A percentile compares a stretch with the other conserved stretches of the same genome.
phyloP scores from a whole-genome alignment of 2,888 invertebrate species.

The Cyrtodaria siliqua region DNA sequence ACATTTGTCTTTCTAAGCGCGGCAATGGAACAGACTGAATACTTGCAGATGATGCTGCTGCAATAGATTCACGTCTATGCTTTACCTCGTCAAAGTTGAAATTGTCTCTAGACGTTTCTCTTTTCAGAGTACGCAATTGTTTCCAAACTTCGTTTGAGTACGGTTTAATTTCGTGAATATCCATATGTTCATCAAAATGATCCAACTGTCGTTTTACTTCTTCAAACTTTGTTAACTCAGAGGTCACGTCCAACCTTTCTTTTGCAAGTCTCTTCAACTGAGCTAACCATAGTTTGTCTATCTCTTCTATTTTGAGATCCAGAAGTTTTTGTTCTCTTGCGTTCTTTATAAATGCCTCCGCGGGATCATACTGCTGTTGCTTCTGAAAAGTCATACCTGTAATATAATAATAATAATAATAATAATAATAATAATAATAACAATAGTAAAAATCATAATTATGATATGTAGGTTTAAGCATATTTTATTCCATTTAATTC shows the following conservation, averaged over 20 bases:
- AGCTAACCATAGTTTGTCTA: slow-evolving; percentile 48
- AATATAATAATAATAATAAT: too few relatives aligned
- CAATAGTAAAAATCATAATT: too few relatives aligned
- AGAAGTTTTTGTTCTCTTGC: slow-evolving; percentile 51
- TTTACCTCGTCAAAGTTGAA: slow-evolving; percentile 46
- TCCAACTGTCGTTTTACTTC: slow-evolving; percentile 36
- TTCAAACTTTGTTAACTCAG: slow-evolving; percentile 33
- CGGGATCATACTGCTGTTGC: slow-evolving; percentile 46
- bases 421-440: too few relatives aligned
- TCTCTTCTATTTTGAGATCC: slow-evolving; percentile 37
- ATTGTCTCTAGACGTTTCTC: slow-evolving; percentile 43
- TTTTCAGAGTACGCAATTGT: slow-evolving; percentile 32
- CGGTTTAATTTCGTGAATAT: slow-evolving; percentile 36
- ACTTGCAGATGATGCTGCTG: not conserved
- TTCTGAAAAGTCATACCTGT: slow-evolving; percentile 51
- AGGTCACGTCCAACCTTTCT: slow-evolving; percentile 41
- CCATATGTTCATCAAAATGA: slow-evolving; percentile 40
- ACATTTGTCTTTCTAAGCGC: slow-evolving; percentile 10
- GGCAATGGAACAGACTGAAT: not conserved
- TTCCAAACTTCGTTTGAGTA: slow-evolving; percentile 37
- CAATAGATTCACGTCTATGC: not conserved
- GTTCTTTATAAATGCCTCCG: slow-evolving; percentile 55
- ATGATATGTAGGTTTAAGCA: too few relatives aligned
- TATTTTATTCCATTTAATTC: too few relatives aligned
- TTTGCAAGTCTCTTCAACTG: slow-evolving; percentile 41